Base-by-base conservation (phyloP, 2,888 invertebrate genomes). In the Pardosa pseudoannulata region DNA sequence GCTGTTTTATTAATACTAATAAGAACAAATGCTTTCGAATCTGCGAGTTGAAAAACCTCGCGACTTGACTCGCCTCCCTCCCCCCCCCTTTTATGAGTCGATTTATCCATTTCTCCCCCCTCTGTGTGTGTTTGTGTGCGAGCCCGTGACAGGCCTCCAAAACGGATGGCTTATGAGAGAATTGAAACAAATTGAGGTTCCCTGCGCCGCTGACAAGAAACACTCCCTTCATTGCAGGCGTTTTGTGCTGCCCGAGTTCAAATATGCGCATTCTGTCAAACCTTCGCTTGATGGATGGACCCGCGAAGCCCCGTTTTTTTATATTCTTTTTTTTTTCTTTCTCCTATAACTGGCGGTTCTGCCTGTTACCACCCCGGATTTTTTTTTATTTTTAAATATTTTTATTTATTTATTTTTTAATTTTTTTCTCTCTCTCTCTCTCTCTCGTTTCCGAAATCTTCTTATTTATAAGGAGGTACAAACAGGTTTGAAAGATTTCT, bases 201-300 rank as follows among this genome's bases (percentile, higher is more conserved):
- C 36, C 41, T 41, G 41, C 9, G 39, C 41, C 28, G 70, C 70
- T 70, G 70, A 70, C 70, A 70, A 70, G 70, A 70, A 70, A 70
- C 70, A 70, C 70, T 41, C 70, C 39, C 39, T 13, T 70, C 36
- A 28, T 39, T 39, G 70, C 36, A 19, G 19, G 19, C 32, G 31
- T 67, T 67, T 67, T n/a, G n/a, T n/a, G 41, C 28, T 23, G 39
- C 27, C 41, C 70, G 16, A 70, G 39, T 70, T 41, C 36, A 41
- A 36, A 70, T 70, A 70, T 70, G 70, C 70, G 70, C 36, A 70
- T 41, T 70, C 70, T 70, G 70, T 70, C 70, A 70, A 28, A 39
- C 28, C 6, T 27, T 5, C 13, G 5, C 16, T 27, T 70, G 70
- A 70, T 70, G 70, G 70, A 70, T 70, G 70, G 70, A 70, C 36